phyloP scores from a whole-genome alignment of 2,797 vertebrate genomes.

The Myotis myotis region DNA sequence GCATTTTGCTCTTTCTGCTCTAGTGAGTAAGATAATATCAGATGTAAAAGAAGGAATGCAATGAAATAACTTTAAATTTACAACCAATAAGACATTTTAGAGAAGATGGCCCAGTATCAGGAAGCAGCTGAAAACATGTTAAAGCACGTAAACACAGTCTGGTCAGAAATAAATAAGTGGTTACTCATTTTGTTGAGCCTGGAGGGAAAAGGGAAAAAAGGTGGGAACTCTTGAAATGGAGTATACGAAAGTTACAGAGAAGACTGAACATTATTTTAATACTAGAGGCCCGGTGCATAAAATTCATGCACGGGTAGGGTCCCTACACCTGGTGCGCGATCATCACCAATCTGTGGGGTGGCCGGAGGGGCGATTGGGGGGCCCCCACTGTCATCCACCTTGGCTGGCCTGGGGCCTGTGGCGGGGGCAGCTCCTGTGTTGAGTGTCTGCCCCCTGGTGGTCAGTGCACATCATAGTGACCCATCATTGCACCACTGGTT shows the following conservation, averaged over 20 bases:
- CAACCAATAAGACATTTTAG: not conserved
- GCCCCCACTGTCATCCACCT: no score
- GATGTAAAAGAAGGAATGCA: not conserved
- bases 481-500: no score
- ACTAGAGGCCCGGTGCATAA: no score
- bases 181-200: not conserved
- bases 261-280: not conserved
- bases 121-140: not conserved
- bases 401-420: no score
- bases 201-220: not conserved
- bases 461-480: no score
- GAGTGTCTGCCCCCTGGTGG: no score
- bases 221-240: not conserved
- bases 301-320: no score
- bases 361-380: no score
- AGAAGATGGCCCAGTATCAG: not conserved
- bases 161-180: not conserved
- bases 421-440: no score
- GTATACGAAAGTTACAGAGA: not conserved
- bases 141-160: constrained; percentile 28
- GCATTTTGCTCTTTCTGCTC: constrained; percentile 38
- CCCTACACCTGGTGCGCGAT: no score
- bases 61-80: constrained; percentile 45
- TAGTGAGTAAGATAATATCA: not conserved
- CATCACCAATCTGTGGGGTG: no score